Evolutionary conservation across 2,888 invertebrate species (phyloP).

Genomic region (Digitonthophagus gazella): DNA sequence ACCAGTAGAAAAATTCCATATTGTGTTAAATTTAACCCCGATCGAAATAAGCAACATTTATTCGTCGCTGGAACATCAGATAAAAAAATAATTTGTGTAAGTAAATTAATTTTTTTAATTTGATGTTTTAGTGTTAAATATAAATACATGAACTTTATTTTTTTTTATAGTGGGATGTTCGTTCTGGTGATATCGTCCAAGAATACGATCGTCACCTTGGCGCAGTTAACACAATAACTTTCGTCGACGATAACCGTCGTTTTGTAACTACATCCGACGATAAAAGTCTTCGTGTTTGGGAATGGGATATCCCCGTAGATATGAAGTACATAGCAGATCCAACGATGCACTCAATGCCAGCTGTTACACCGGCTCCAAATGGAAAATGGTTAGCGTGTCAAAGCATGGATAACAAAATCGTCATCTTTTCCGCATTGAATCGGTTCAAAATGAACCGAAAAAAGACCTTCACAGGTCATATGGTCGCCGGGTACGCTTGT

Average conservation of each 20-base stretch:
- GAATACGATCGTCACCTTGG: constrained; percentile 99
- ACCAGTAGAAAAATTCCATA: constrained; percentile 97
- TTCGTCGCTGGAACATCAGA: constrained; percentile 99
- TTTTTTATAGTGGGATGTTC: constrained; percentile 89
- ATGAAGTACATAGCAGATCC: constrained; percentile 99
- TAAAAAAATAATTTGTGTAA: constrained; percentile 98
- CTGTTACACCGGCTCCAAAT: constrained; percentile 92
- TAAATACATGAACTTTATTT: constrained; percentile 22
- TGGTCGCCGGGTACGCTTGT: constrained; percentile 99
- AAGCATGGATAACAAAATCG: constrained; percentile 98
- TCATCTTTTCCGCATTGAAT: constrained; percentile 96
- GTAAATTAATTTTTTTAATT: too few species aligned
- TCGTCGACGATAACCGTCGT: constrained; percentile 96
- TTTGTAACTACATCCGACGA: constrained; percentile 99
- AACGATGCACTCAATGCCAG: constrained; percentile 98
- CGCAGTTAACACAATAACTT: constrained; percentile 98
- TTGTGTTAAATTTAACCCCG: constrained; percentile 97
- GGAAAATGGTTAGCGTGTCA: constrained; percentile 99
- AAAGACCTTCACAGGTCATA: constrained; percentile 96
- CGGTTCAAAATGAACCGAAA: constrained; percentile 97
- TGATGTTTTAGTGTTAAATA: constrained; percentile 17
- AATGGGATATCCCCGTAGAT: constrained; percentile 98
- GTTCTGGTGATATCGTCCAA: constrained; percentile 93
- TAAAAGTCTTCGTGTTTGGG: constrained; percentile 98
- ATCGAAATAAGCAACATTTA: constrained; percentile 93